phyloP scores from a whole-genome alignment of 2,113 vertebrate species.

The Hyla sarda region DNA sequence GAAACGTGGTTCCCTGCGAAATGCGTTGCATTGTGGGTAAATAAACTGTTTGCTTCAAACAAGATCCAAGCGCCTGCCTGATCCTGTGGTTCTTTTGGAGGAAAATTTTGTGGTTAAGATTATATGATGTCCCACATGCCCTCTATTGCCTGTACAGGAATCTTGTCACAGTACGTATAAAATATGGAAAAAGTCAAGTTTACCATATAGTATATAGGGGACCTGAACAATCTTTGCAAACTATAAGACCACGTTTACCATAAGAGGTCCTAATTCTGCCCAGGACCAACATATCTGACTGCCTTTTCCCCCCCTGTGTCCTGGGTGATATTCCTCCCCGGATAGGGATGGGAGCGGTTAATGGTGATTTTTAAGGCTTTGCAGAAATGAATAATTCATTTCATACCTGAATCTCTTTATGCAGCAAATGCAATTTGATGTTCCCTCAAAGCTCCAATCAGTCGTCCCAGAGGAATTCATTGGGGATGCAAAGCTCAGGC shows the following conservation, averaged over 20 bases:
- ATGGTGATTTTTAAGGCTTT: constrained; percentile 38
- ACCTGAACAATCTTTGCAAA: too few species aligned
- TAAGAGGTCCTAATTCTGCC: neutral
- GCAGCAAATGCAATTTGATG: constrained; percentile 60
- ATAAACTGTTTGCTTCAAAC: too few species aligned
- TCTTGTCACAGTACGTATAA: neutral
- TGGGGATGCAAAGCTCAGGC: constrained; percentile 13
- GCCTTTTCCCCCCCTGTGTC: neutral
- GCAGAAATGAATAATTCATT: constrained; percentile 56
- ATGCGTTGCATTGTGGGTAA: too few species aligned
- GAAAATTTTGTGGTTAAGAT: too few species aligned
- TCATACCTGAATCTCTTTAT: constrained; percentile 57
- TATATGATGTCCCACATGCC: too few species aligned
- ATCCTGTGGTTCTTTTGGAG: too few species aligned
- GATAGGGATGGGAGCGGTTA: constrained; percentile 40
- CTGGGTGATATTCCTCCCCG: constrained; percentile 16
- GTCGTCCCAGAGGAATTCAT: constrained; percentile 56
- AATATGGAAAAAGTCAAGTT: neutral
- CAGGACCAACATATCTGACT: neutral
- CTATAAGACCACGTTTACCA: neutral
- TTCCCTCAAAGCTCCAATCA: constrained; percentile 57
- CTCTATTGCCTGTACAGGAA: neutral
- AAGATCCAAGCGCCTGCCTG: too few species aligned
- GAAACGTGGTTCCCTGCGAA: too few species aligned
- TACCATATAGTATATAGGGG: too few species aligned